These are phyloP conservation scores for Synanthedon andrenaeformis DNA, from an alignment of 2,888 invertebrate species.

Conservation along the genomic window DNA sequence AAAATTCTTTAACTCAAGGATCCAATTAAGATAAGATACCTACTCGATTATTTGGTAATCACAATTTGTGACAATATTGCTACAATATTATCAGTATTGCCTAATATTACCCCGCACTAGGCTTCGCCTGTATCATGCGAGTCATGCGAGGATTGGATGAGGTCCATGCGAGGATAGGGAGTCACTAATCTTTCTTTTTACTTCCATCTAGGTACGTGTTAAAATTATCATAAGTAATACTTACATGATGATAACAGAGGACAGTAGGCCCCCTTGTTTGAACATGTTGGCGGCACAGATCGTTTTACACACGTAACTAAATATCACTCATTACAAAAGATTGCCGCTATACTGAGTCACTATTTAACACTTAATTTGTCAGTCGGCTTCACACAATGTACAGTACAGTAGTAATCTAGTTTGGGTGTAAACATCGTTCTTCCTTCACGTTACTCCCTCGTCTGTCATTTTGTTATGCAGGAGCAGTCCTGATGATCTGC, in stretches of 20 bases:
- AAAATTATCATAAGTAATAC: slow-evolving; percentile 18
- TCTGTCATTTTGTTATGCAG: slow-evolving; percentile 24
- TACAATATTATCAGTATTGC: no score
- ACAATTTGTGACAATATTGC: no score
- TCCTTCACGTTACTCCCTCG: slow-evolving; percentile 33
- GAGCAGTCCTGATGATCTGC: slow-evolving; percentile 24
- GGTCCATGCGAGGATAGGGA: no score
- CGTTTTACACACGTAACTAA: slow-evolving; percentile 27
- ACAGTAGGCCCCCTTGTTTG: slow-evolving; percentile 33
- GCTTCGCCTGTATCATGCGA: no score
- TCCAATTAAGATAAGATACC: no score
- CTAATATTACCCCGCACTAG: no score
- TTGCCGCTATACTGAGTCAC: slow-evolving; percentile 23
- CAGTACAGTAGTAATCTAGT: background rate
- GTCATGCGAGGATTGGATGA: no score
- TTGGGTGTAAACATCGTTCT: background rate
- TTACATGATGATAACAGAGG: slow-evolving; percentile 46
- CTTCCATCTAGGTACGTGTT: no score
- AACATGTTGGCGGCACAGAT: slow-evolving; percentile 25
- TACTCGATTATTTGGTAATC: no score
- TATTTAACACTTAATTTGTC: slow-evolving; percentile 19
- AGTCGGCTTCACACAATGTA: background rate
- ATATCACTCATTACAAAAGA: slow-evolving; percentile 27
- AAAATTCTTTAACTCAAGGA: no score
- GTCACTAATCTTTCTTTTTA: no score